A percentile compares a stretch with the other conserved stretches of the same genome.
Evolutionary conservation across 2,888 invertebrate species (phyloP).

Genomic region (Trichacis sp.): DNA sequence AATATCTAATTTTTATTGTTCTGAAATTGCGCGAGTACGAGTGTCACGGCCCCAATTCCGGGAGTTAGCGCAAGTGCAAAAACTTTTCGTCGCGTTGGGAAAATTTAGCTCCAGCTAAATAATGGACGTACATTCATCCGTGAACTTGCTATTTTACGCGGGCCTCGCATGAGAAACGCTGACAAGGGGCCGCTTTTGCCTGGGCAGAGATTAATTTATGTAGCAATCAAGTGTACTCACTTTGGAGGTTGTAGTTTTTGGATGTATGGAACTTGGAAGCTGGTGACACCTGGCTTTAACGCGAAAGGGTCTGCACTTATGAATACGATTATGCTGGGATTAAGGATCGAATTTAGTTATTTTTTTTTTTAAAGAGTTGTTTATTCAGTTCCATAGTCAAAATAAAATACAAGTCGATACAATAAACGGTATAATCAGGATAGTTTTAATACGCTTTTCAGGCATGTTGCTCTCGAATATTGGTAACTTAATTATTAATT

Average conservation of each 20-base stretch:
- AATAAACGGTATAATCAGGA: too few relatives aligned
- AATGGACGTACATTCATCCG: conserved; percentile 6
- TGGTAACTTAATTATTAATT: too few relatives aligned
- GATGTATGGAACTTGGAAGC: conserved; percentile 42
- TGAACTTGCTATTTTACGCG: conserved; percentile 6
- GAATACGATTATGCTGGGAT: conserved; percentile 57
- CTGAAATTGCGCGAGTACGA: too few relatives aligned
- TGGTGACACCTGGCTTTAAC: conserved; percentile 54
- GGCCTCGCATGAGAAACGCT: conserved; percentile 46
- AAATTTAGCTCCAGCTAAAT: background rate
- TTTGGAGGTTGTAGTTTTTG: conserved; percentile 50
- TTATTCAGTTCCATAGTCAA: too few relatives aligned
- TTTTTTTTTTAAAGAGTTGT: too few relatives aligned
- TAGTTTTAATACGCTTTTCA: too few relatives aligned
- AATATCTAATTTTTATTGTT: too few relatives aligned
- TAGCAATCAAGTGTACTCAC: conserved; percentile 56
- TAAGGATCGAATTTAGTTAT: too few relatives aligned
- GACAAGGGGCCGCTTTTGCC: conserved; percentile 53
- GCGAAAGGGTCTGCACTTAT: conserved; percentile 51
- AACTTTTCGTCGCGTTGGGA: background rate
- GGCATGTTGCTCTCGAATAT: too few relatives aligned
- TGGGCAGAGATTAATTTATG: conserved; percentile 62
- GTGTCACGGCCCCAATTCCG: too few relatives aligned
- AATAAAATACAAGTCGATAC: too few relatives aligned
- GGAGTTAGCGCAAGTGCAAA: background rate